Evolutionary conservation across 2,797 vertebrate species (phyloP).

Genomic region (Diplodus sargus): DNA sequence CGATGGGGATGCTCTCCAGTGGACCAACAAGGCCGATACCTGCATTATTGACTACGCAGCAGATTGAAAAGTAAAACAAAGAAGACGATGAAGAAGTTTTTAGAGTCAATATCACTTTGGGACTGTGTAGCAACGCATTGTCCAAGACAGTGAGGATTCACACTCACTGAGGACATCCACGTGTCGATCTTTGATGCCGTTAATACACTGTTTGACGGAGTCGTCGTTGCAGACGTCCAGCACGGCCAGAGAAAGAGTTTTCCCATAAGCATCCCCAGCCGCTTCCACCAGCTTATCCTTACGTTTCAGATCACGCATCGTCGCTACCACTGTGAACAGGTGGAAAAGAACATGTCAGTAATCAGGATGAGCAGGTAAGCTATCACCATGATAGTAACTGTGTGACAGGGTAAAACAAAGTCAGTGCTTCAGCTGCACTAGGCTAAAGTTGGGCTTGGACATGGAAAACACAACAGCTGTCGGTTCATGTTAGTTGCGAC

Average conservation of each 20-base stretch:
- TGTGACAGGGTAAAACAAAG: too few species aligned
- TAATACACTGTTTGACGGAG: conserved; percentile 85
- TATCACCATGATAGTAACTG: too few species aligned
- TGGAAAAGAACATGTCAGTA: background rate
- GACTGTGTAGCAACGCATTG: background rate
- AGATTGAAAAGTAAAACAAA: background rate
- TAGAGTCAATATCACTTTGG: background rate
- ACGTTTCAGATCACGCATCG: conserved; percentile 84
- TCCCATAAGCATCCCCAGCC: conserved; percentile 78
- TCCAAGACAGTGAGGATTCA: background rate
- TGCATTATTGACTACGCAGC: conserved; percentile 86
- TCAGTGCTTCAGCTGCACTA: too few species aligned
- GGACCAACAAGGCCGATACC: conserved; percentile 88
- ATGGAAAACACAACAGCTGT: too few species aligned
- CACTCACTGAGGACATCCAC: conserved; percentile 84
- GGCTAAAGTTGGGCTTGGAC: too few species aligned
- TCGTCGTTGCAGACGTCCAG: conserved; percentile 85
- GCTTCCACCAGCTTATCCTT: conserved; percentile 82
- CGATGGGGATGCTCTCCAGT: conserved; percentile 85
- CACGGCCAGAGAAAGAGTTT: conserved; percentile 77
- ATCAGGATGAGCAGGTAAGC: too few species aligned
- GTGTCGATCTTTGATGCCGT: conserved; percentile 84
- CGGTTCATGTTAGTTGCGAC: too few species aligned
- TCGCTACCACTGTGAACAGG: conserved; percentile 78
- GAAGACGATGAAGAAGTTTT: background rate